These are phyloP conservation scores for Carlito syrichta DNA, from an alignment of 2,113 vertebrate genomes.

Conservation along the genomic window DNA sequence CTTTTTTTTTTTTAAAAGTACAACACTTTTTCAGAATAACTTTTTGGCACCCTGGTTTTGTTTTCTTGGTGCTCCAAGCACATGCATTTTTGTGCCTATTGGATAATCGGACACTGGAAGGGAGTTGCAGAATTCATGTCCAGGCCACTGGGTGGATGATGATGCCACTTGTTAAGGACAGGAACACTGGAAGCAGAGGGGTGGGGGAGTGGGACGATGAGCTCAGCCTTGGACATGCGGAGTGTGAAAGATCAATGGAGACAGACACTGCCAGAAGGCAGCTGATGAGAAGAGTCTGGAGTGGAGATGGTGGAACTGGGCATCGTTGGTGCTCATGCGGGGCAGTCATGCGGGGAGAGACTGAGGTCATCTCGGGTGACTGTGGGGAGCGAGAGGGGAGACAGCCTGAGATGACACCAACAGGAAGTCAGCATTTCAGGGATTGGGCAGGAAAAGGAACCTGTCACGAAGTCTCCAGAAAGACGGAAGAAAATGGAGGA, in stretches of 20 bases:
- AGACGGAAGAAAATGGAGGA: neutral
- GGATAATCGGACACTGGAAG: neutral
- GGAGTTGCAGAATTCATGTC: neutral
- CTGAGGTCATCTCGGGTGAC: constrained; percentile 54
- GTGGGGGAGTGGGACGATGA: neutral
- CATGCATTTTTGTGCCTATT: neutral
- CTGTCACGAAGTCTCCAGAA: neutral
- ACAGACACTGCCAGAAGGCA: constrained; percentile 68
- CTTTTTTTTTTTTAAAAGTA: neutral
- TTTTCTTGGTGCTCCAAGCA: neutral
- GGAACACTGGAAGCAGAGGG: neutral
- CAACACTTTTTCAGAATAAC: neutral
- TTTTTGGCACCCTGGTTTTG: neutral
- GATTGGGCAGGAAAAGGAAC: neutral
- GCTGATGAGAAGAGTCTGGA: constrained; percentile 57
- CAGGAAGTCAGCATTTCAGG: neutral
- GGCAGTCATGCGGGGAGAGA: constrained; percentile 41
- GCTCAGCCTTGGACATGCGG: constrained; percentile 47
- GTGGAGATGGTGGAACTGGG: constrained; percentile 39
- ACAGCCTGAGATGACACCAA: neutral
- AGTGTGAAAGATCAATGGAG: constrained; percentile 56
- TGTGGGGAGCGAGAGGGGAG: neutral
- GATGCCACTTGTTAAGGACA: neutral
- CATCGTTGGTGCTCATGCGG: neutral
- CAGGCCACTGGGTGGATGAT: neutral